Percentiles rank a stretch among this genome's conserved stretches.
Conservation (phyloP, 2,797 vertebrate species). For the Psittacula echo region DNA sequence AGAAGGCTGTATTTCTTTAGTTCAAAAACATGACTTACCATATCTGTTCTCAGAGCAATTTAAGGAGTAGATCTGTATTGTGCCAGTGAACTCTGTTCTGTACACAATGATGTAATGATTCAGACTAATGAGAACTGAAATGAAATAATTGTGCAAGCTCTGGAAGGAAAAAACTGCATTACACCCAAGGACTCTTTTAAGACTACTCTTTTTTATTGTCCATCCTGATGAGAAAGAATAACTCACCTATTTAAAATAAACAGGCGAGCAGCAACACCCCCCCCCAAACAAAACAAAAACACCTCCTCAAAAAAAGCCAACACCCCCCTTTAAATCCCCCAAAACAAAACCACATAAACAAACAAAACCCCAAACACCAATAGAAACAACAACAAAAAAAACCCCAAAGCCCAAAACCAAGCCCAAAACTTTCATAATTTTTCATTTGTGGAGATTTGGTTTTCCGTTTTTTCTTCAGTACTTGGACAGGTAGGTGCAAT, state of each 20-base stretch:
- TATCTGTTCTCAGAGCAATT: conserved; percentile 59
- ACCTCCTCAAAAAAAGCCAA: not conserved
- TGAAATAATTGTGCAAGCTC: conserved; percentile 30
- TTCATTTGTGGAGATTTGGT: not conserved
- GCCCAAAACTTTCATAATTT: not conserved
- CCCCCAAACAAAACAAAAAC: accelerated
- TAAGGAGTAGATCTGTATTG: conserved; percentile 31
- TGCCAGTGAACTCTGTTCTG: conserved; percentile 32
- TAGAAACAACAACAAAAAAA: not conserved
- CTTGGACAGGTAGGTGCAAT: not conserved
- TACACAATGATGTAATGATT: conserved; percentile 33
- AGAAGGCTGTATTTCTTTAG: conserved; percentile 44
- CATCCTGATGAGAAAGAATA: not conserved
- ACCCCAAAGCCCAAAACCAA: not conserved
- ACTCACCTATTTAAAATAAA: not conserved
- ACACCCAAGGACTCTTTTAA: not conserved
- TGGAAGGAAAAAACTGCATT: not conserved
- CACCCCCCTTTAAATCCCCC: not conserved
- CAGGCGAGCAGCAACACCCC: not conserved
- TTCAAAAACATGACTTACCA: conserved; percentile 45
- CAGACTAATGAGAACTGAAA: conserved; percentile 4
- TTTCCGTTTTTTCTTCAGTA: not conserved
- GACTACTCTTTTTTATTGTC: not conserved
- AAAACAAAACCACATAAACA: not conserved
- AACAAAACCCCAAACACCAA: not conserved